Conservation (phyloP, 2,797 vertebrate genomes). For the Chaunax sp. region DNA sequence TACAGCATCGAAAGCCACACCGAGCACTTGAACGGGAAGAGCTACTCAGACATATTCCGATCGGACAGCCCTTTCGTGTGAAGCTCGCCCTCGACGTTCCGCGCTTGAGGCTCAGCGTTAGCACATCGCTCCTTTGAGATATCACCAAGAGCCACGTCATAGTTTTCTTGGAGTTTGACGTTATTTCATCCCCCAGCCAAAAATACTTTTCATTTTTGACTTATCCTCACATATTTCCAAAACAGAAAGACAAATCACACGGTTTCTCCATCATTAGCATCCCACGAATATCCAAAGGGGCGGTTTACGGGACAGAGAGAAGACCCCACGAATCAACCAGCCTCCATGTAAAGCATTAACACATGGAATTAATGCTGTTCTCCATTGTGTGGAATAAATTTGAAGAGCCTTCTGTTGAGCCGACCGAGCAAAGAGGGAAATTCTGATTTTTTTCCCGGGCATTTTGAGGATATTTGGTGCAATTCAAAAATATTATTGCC, state of each 20-base stretch:
- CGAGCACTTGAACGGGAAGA: slow-evolving; percentile 93
- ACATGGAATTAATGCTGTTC: slow-evolving; percentile 24
- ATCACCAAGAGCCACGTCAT: not conserved
- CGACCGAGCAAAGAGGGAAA: not conserved
- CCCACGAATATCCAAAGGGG: not conserved
- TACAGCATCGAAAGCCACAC: slow-evolving; percentile 91
- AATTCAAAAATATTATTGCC: too few relatives aligned
- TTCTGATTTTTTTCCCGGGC: not conserved
- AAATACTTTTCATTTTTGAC: too few relatives aligned
- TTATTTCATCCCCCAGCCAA: not conserved
- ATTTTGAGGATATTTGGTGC: not conserved
- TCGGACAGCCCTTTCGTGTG: slow-evolving; percentile 90
- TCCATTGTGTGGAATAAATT: slow-evolving; percentile 36
- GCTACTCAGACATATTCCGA: slow-evolving; percentile 88
- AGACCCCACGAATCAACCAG: not conserved
- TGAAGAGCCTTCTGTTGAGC: slow-evolving; percentile 13
- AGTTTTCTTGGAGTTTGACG: slow-evolving; percentile 21
- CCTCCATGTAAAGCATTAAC: not conserved
- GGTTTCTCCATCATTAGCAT: not conserved
- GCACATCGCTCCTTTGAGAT: not conserved
- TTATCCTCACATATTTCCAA: too few relatives aligned
- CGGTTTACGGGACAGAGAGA: slow-evolving; percentile 1
- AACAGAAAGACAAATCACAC: slow-evolving; percentile 5
- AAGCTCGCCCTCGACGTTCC: slow-evolving; percentile 38
- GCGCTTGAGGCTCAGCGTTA: too few relatives aligned